phyloP scores from a whole-genome alignment of 2,797 vertebrate genomes.

The Podarcis siculus region DNA sequence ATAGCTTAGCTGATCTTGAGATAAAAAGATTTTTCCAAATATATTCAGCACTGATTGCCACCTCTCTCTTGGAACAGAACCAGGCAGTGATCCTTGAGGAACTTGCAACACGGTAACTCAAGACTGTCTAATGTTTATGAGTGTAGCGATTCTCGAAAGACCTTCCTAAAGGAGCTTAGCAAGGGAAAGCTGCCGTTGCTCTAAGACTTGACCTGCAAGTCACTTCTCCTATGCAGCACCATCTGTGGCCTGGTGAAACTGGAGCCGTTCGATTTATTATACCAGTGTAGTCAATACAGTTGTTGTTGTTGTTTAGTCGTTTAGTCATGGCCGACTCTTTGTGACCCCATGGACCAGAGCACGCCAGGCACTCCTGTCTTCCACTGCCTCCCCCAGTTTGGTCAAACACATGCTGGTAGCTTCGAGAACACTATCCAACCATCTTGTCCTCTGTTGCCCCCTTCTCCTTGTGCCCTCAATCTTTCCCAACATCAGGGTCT shows the following conservation, averaged over 20 bases:
- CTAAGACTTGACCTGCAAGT: too few species aligned
- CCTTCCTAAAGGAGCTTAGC: too few species aligned
- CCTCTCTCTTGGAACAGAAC: background rate
- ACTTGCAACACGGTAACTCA: background rate
- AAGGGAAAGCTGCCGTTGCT: background rate
- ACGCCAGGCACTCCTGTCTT: too few species aligned
- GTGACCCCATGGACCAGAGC: too few species aligned
- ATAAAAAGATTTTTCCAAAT: constrained; percentile 33
- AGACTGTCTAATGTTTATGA: background rate
- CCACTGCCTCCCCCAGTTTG: too few species aligned
- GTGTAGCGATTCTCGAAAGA: background rate
- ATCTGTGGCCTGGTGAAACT: background rate
- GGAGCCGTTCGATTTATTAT: background rate
- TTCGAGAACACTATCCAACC: too few species aligned
- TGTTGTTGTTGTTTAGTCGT: too few species aligned
- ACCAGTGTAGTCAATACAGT: background rate
- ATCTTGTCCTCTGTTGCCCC: too few species aligned
- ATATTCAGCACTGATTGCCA: constrained; percentile 1
- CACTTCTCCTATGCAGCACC: background rate
- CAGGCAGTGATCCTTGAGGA: background rate
- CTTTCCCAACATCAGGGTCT: too few species aligned
- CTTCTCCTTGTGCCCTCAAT: too few species aligned
- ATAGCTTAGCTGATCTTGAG: background rate
- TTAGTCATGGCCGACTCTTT: too few species aligned
- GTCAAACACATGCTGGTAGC: too few species aligned